Conservation (phyloP, 2,888 invertebrate species). For the Elegia similella region DNA sequence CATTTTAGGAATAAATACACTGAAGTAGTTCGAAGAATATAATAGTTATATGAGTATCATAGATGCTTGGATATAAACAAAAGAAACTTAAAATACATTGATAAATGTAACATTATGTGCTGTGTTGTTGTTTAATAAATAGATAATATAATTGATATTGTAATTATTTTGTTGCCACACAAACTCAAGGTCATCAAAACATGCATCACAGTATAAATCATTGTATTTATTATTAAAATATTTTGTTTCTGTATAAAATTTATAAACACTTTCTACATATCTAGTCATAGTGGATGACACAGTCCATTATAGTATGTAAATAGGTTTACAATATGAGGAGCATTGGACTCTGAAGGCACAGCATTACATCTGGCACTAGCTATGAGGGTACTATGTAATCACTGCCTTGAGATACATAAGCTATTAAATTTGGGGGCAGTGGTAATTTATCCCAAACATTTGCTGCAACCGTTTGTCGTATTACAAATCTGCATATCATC, state of each 20-base stretch:
- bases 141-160: constrained; percentile 19
- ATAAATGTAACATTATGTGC: constrained; percentile 18
- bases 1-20: constrained; percentile 68
- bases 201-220: constrained; percentile 41
- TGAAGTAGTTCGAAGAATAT: constrained; percentile 44
- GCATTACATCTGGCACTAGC: constrained; percentile 31
- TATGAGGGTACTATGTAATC: constrained; percentile 75
- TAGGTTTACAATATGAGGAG: constrained; percentile 39
- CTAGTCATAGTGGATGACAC: constrained; percentile 26
- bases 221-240: constrained; percentile 55
- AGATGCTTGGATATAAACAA: constrained; percentile 12
- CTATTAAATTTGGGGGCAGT: constrained; percentile 78
- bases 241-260: constrained; percentile 55
- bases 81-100: constrained; percentile 6
- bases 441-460: constrained; percentile 86
- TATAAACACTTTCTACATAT: constrained; percentile 49
- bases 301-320: constrained; percentile 31
- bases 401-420: constrained; percentile 69
- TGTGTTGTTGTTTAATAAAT: constrained; percentile 32
- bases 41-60: constrained; percentile 14
- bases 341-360: constrained; percentile 49
- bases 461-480: constrained; percentile 85
- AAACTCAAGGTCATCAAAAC: constrained; percentile 26
- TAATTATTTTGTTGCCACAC: constrained; percentile 6
- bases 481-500: constrained; percentile 88